Evolutionary conservation across 2,113 vertebrate genomes (phyloP).

Genomic region (Semnornis frantzii): DNA sequence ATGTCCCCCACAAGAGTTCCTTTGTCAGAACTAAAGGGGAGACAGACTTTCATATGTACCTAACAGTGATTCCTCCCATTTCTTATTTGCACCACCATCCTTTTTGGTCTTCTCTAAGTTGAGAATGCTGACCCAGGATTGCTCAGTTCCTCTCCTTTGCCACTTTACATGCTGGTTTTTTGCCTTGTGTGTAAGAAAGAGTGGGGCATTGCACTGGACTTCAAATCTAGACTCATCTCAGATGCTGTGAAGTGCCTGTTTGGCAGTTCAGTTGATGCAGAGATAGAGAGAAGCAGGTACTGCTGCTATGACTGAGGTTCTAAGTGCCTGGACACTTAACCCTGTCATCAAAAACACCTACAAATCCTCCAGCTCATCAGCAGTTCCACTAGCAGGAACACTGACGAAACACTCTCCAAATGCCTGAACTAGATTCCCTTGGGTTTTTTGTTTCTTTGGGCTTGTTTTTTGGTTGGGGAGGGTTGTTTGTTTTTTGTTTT

Average conservation of each 20-base stretch:
- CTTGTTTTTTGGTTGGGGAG: too few relatives aligned
- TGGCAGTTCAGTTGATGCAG: background rate
- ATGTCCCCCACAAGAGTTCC: background rate
- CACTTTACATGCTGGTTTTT: background rate
- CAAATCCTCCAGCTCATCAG: background rate
- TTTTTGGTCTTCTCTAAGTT: background rate
- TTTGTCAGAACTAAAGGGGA: background rate
- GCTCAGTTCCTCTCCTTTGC: background rate
- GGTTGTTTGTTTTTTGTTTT: background rate
- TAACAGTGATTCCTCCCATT: background rate
- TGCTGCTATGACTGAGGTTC: background rate
- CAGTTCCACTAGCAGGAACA: background rate
- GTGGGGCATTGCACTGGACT: background rate
- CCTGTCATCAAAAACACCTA: background rate
- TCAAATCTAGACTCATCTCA: background rate
- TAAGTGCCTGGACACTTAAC: background rate
- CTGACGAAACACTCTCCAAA: background rate
- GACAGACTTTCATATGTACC: background rate
- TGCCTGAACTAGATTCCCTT: background rate
- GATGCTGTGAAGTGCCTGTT: accelerated
- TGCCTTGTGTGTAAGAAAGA: background rate
- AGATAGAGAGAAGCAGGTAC: background rate
- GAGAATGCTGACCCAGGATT: background rate
- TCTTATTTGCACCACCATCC: background rate
- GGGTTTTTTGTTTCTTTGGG: too few relatives aligned